phyloP scores from a whole-genome alignment of 2,113 vertebrate species.

The Podarcis raffonei region DNA sequence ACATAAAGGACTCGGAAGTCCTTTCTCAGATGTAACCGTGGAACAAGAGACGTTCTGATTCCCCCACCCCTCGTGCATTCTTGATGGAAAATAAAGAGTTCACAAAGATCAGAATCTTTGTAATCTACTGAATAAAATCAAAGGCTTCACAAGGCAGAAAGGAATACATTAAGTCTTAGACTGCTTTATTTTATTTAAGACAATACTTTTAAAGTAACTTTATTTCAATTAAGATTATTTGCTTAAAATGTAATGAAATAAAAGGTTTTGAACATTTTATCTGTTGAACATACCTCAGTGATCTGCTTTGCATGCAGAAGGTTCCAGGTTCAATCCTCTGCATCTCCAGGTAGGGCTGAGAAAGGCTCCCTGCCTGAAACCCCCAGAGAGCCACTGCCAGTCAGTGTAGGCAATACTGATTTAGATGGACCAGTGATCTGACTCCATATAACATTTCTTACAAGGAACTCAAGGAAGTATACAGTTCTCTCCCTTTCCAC shows the following conservation, averaged over 20 bases:
- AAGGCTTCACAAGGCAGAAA: neutral
- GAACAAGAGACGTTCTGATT: constrained; percentile 57
- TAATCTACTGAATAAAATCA: constrained; percentile 31
- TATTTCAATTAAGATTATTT: neutral
- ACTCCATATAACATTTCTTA: neutral
- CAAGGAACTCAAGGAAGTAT: too few relatives aligned
- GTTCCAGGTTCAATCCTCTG: too few relatives aligned
- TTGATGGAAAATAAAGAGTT: constrained; percentile 48
- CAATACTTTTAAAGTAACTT: neutral
- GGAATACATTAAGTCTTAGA: neutral
- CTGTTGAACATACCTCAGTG: too few relatives aligned
- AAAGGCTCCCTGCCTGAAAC: too few relatives aligned
- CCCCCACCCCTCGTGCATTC: constrained; percentile 27
- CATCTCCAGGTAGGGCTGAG: too few relatives aligned
- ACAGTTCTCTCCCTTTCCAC: neutral
- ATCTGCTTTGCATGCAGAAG: neutral
- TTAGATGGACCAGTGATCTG: too few relatives aligned
- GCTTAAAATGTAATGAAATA: neutral
- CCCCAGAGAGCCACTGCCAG: too few relatives aligned
- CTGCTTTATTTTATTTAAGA: neutral
- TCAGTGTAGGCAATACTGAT: too few relatives aligned
- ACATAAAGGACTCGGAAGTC: constrained; percentile 71
- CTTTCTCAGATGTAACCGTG: constrained; percentile 58
- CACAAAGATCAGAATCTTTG: constrained; percentile 57
- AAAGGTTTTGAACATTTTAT: too few relatives aligned